phyloP scores from a whole-genome alignment of 2,113 vertebrate genomes.

The Oryzias celebensis region DNA sequence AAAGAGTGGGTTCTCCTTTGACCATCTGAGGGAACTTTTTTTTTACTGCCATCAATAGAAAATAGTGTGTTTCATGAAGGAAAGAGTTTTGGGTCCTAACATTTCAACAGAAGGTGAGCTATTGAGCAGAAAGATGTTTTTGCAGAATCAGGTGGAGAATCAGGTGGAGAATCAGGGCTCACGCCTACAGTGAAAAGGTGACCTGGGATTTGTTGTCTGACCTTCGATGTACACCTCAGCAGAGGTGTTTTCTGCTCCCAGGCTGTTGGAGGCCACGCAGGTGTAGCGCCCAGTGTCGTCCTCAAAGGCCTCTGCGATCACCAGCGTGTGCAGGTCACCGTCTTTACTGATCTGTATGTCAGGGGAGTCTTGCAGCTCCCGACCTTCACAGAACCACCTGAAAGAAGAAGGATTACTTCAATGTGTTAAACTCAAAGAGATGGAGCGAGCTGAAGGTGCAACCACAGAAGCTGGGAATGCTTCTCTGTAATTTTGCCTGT shows the following conservation, averaged over 20 bases:
- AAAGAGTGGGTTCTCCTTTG: no score
- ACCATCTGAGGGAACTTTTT: no score
- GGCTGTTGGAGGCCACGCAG: conserved; percentile 90
- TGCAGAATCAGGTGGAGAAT: no score
- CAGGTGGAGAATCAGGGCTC: no score
- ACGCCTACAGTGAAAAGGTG: no score
- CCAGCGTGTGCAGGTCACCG: conserved; percentile 85
- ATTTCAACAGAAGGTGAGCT: no score
- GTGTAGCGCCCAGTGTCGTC: conserved; percentile 98
- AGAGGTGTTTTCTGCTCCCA: conserved; percentile 91
- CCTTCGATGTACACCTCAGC: conserved; percentile 98
- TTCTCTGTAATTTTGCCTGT: conserved; percentile 5
- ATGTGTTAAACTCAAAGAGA: neutral
- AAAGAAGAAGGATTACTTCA: conserved; percentile 1
- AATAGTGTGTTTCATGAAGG: no score
- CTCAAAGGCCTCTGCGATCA: conserved; percentile 95
- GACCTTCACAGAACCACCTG: conserved; percentile 99
- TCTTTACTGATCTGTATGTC: conserved; percentile 91
- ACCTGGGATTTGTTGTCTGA: conserved; percentile 48
- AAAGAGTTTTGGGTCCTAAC: no score
- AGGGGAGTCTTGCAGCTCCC: conserved; percentile 88
- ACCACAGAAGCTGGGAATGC: no score
- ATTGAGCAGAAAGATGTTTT: no score
- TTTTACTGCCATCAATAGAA: no score
- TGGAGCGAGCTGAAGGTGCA: no score